Conservation (phyloP, 2,113 vertebrate genomes). For the Gymnarchus niloticus region DNA sequence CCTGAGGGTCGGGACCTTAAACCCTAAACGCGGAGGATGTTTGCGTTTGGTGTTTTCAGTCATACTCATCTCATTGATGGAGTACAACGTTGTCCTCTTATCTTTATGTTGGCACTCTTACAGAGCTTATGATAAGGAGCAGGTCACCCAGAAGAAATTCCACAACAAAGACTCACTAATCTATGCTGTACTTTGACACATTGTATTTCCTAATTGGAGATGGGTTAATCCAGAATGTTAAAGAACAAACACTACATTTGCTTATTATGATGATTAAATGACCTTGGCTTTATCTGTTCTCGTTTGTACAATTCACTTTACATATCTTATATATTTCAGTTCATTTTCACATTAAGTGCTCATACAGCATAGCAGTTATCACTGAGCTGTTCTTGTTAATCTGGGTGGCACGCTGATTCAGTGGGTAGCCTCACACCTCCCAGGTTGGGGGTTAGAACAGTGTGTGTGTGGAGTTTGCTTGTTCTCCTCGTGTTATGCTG, state of each 20-base stretch:
- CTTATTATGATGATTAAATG: background rate
- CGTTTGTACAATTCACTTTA: background rate
- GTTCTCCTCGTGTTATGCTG: too few relatives aligned
- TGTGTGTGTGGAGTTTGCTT: too few relatives aligned
- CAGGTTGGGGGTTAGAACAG: too few relatives aligned
- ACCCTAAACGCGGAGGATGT: background rate
- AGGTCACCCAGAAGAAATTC: background rate
- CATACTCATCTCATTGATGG: background rate
- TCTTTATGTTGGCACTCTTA: background rate
- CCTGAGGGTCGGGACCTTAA: background rate
- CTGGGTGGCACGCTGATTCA: too few relatives aligned
- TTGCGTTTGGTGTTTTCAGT: background rate
- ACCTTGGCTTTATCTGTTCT: background rate
- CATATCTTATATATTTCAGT: too few relatives aligned
- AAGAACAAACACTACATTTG: background rate
- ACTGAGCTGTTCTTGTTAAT: too few relatives aligned
- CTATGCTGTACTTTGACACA: background rate
- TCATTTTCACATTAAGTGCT: too few relatives aligned
- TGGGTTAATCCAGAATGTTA: background rate
- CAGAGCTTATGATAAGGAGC: background rate
- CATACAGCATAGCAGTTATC: too few relatives aligned
- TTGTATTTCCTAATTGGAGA: background rate
- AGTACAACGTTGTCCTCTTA: background rate
- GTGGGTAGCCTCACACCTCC: too few relatives aligned
- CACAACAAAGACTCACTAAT: background rate